Evolutionary conservation across 2,888 invertebrate species (phyloP).

Genomic region (Atethmia centrago): DNA sequence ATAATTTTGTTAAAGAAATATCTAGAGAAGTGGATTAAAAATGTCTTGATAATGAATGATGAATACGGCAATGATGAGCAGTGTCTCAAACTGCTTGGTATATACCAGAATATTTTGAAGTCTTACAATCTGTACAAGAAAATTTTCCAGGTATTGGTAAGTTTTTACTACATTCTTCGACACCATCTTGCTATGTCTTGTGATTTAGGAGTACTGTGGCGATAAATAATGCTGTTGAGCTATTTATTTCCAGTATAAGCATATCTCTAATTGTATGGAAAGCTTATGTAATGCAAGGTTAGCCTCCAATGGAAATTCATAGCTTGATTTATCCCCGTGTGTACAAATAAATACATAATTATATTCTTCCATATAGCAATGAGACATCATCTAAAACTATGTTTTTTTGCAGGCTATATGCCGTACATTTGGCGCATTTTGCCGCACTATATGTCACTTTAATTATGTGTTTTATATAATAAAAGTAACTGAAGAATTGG

Average conservation of each 20-base stretch:
- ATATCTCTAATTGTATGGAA: not conserved
- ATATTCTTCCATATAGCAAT: not conserved
- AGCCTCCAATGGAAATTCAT: not conserved
- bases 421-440: not conserved
- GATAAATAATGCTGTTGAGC: not conserved
- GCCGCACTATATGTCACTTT: not conserved
- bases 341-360: not conserved
- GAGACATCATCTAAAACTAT: not conserved
- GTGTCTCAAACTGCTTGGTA: not conserved
- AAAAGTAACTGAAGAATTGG: not conserved
- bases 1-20: not conserved
- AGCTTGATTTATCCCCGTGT: not conserved
- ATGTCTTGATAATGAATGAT: not conserved
- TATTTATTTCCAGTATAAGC: too few species aligned
- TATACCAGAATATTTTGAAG: conserved; percentile 1
- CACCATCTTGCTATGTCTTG: not conserved
- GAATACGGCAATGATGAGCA: not conserved
- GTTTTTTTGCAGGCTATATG: not conserved
- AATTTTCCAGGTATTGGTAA: not conserved
- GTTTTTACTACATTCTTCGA: not conserved
- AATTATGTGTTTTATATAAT: not conserved
- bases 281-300: not conserved
- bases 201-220: not conserved
- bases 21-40: not conserved
- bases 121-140: not conserved